phyloP scores from a whole-genome alignment of 2,113 vertebrate species.

The Jaculus jaculus region DNA sequence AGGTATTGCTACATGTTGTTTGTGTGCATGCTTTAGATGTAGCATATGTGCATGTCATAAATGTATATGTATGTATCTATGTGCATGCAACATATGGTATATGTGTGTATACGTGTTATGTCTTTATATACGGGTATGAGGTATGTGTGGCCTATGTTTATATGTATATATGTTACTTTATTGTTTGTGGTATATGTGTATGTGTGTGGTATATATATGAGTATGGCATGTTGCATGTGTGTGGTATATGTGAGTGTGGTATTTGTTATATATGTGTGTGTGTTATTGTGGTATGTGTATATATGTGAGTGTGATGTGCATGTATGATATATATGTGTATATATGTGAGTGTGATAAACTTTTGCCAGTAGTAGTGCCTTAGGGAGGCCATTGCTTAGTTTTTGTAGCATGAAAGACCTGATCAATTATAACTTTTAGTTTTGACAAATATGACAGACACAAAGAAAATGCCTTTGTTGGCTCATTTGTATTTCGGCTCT shows the following conservation, averaged over 20 bases:
- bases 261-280: background rate
- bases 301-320: background rate
- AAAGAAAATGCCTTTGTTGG: background rate
- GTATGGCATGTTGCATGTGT: no score
- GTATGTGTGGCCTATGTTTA: background rate
- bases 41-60: background rate
- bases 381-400: background rate
- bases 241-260: no score
- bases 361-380: background rate
- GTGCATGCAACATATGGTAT: background rate
- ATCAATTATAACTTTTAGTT: background rate
- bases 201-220: background rate
- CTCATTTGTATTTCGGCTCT: background rate
- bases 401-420: background rate
- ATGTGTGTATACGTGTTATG: background rate
- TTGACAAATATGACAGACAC: background rate
- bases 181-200: no score
- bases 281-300: background rate
- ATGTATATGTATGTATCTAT: background rate
- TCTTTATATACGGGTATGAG: rapidly evolving
- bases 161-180: no score
- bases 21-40: background rate
- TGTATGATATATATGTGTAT: no score
- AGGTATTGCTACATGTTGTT: background rate
- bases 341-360: background rate